Evolutionary conservation across 2,797 vertebrate genomes (phyloP), one percentile per base, ranked within the genome.

Genomic region (Anableps anableps): DNA sequence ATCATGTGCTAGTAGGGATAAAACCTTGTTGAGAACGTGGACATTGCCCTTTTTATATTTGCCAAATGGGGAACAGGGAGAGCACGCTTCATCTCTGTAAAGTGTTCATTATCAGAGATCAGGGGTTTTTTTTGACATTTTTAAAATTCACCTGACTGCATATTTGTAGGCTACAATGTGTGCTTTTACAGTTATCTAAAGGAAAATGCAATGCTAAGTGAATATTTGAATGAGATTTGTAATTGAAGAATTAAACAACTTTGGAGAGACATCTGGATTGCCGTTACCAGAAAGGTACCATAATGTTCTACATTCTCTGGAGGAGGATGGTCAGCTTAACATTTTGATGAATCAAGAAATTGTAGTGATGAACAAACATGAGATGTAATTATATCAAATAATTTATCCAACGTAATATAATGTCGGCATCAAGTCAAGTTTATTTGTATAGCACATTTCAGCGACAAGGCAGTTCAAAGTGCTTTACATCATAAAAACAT

Each of bases 31-130:
- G 51, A 53, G 51, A 26, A 53, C 6, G 51, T 53, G 51, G 51
- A 26, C 19, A 53, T 53, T 75, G 51, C 50, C n/a, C 36, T 11
- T 58, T 74, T 74, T 41, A 55, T 74, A 51, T 55, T 55, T 41
- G n/a, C n/a, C n/a, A n/a, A n/a, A n/a, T n/a, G n/a, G n/a, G n/a
- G n/a, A n/a, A n/a, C n/a, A n/a, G n/a, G n/a, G n/a, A n/a, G n/a
- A n/a, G n/a, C n/a, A n/a, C 62, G 55, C 43, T 62, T 76, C 41
- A 76, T 76, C 11, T 76, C 41, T 17, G 53, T 26, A 19, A 75
- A 75, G 38, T 29, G 55, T 62, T 31, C 55, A 76, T 62, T 47
- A 75, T 75, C 55, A 64, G 74, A 75, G 74, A n/a, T 75, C 8
- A 16, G 19, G n/a, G n/a, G n/a, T n/a, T n/a, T n/a, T n/a, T n/a